These are phyloP conservation scores for Gadus macrocephalus DNA, from an alignment of 2,113 vertebrate species.

Conservation along the genomic window DNA sequence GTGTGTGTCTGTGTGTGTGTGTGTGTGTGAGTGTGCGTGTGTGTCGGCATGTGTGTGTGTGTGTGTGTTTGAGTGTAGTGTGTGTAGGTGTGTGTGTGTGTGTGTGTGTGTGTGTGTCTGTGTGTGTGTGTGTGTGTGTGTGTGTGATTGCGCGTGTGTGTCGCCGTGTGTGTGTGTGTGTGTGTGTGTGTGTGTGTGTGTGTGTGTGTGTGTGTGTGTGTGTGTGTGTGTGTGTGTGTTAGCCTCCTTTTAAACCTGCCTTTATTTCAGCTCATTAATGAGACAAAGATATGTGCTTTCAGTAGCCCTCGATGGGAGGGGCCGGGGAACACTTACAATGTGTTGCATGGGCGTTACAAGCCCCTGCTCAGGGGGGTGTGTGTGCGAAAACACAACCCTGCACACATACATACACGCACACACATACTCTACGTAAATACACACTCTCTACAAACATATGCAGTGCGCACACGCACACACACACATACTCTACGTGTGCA, in stretches of 20 bases:
- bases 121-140: no score
- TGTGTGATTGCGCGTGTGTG: no score
- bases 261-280: slow-evolving; percentile 62
- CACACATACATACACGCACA: not conserved
- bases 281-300: slow-evolving; percentile 52
- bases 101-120: no score
- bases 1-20: no score
- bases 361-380: slow-evolving; percentile 21
- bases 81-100: no score
- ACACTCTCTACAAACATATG: not conserved
- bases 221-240: slow-evolving; percentile 1
- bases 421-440: slow-evolving; percentile 2
- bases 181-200: slow-evolving; percentile 4
- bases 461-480: not conserved
- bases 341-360: not conserved
- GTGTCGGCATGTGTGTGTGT: no score
- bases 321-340: slow-evolving; percentile 25
- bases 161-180: no score
- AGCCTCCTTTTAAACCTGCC: slow-evolving; percentile 41
- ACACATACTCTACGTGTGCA: not conserved
- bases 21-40: no score
- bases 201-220: slow-evolving; percentile 1
- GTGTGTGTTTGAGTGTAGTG: no score
- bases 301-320: not conserved
- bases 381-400: slow-evolving; percentile 4